A percentile compares a stretch with the other conserved stretches of the same genome.
phyloP scores from a whole-genome alignment of 2,797 vertebrate genomes.

The Balearica regulorum region DNA sequence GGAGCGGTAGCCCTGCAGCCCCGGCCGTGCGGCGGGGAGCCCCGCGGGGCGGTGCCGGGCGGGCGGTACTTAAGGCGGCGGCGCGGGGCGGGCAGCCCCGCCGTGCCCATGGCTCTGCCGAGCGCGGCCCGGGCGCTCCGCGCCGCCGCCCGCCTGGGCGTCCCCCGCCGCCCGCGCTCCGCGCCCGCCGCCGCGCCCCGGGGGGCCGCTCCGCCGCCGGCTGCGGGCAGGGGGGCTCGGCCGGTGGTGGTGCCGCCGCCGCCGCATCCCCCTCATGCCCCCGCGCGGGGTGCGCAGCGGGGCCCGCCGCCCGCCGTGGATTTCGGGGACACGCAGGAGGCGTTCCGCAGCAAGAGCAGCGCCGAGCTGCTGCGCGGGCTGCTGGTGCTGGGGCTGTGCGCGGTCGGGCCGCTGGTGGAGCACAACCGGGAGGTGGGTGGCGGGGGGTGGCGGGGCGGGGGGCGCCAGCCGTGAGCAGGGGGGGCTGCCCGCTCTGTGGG shows the following conservation, averaged over 20 bases:
- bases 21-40: neutral
- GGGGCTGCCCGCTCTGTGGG: neutral
- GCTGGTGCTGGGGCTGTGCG: constrained; percentile 87
- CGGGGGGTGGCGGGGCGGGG: neutral
- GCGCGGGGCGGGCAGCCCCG: too few relatives aligned
- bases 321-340: constrained; percentile 84
- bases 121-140: neutral
- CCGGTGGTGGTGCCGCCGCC: neutral
- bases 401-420: constrained; percentile 81
- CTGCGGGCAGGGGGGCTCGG: neutral
- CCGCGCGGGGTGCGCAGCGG: neutral
- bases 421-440: constrained; percentile 77
- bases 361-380: constrained; percentile 84
- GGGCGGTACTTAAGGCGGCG: neutral
- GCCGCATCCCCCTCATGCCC: neutral
- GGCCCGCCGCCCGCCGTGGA: constrained; percentile 68
- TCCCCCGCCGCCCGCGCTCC: neutral
- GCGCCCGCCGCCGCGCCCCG: neutral
- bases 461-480: too few relatives aligned
- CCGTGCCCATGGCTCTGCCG: neutral
- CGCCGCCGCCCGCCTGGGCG: neutral
- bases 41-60: neutral
- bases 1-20: neutral
- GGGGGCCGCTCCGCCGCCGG: neutral
- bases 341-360: constrained; percentile 87